phyloP scores from a whole-genome alignment of 2,113 vertebrate genomes.

The Gasterosteus nipponicus region DNA sequence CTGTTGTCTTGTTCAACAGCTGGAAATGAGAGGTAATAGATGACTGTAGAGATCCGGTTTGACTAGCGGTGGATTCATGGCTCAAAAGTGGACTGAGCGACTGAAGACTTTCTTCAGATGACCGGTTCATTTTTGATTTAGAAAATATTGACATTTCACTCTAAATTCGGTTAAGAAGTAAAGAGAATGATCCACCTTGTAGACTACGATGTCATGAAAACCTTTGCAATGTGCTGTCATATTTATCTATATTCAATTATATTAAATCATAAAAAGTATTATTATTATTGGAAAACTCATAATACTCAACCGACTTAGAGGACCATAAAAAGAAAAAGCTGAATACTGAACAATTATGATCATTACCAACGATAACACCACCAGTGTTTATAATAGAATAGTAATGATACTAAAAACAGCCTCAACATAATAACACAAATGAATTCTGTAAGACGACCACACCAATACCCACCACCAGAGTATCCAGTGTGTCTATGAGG shows the following conservation, averaged over 20 bases:
- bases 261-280: neutral
- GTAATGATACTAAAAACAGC: neutral
- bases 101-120: neutral
- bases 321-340: neutral
- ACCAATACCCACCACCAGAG: conserved; percentile 89
- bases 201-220: neutral
- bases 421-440: neutral
- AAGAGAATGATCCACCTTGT: neutral
- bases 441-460: neutral
- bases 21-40: conserved; percentile 60
- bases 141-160: neutral
- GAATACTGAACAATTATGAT: neutral
- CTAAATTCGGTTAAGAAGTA: neutral
- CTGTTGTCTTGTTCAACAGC: conserved; percentile 96
- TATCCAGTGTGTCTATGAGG: conserved; percentile 97
- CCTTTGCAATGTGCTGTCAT: neutral
- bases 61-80: neutral
- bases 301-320: no score
- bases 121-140: neutral
- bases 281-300: no score
- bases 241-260: neutral
- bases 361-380: neutral
- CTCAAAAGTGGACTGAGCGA: conserved; percentile 8
- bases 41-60: neutral
- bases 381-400: neutral